Evolutionary conservation across 2,888 invertebrate genomes (phyloP).

Genomic region (Cryptus viduatorius): DNA sequence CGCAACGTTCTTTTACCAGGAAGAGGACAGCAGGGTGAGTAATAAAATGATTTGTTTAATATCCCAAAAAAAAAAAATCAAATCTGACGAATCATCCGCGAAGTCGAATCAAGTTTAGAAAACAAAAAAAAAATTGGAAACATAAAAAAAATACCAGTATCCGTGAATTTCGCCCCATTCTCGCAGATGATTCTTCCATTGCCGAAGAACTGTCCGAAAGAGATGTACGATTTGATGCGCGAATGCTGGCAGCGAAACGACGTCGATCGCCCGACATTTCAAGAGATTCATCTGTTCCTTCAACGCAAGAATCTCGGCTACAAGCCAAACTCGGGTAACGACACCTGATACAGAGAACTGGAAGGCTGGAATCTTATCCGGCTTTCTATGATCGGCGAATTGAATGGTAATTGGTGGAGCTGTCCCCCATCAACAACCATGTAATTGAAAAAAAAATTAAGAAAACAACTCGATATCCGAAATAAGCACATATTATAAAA

Average conservation of each 20-base stretch:
- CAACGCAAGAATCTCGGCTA: constrained; percentile 91
- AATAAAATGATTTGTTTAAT: background rate
- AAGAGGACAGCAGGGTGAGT: constrained; percentile 90
- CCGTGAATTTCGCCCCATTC: constrained; percentile 5
- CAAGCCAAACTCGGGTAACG: constrained; percentile 79
- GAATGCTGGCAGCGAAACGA: constrained; percentile 95
- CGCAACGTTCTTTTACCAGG: constrained; percentile 91
- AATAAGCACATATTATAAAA: background rate
- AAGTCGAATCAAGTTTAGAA: background rate
- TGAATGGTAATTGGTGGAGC: constrained; percentile 83
- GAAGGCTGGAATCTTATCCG: constrained; percentile 83
- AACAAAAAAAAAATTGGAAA: background rate
- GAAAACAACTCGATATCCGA: background rate
- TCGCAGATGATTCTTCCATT: constrained; percentile 87
- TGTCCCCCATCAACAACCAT: constrained; percentile 77
- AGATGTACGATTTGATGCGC: constrained; percentile 94
- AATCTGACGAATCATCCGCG: background rate
- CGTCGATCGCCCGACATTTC: constrained; percentile 91
- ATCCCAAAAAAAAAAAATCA: background rate
- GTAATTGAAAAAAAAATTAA: constrained; percentile 60
- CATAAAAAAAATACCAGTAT: background rate
- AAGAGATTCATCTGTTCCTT: constrained; percentile 94
- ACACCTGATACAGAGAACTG: constrained; percentile 83
- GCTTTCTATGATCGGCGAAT: constrained; percentile 84
- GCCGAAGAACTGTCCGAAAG: constrained; percentile 92